Evolutionary conservation across 2,797 vertebrate genomes (phyloP), one percentile per base, ranked within the genome.

Genomic region (Eulemur rubriventer): DNA sequence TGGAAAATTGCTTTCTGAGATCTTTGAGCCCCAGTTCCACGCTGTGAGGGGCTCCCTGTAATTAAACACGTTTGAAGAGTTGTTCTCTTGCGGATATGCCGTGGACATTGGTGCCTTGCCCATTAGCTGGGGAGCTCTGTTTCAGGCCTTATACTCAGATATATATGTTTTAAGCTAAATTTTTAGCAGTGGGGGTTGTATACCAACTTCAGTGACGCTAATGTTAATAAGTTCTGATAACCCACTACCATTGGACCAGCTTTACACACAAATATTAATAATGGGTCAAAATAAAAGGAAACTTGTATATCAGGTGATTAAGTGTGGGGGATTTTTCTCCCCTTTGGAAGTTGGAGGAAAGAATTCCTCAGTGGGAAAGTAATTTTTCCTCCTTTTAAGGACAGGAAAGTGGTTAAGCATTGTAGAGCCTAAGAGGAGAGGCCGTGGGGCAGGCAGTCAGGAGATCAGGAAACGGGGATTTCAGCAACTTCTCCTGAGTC

Each of bases 1-100:
- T 79, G 96, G 95, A 97, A 97, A 96, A 97, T 91, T 96, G 83
- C 91, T 96, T 97, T 97, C 93, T 94, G 95, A 96, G 97, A 92
- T 96, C 83, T 48, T 35, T 7, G n/a, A 75, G 89, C 88, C 61
- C 78, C 17, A 55, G 57, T 95, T 97, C 35, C 94, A 87, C 33
- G 88, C 96, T 84, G 0, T 78, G 89, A 97, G 97, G 97, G 97
- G 75, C 88, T 94, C 38, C 35, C 1, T 13, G 87, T 97, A 89
- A 89, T 97, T 97, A 96, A 98, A 97, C 28, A 97, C 57, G 9
- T 97, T 97, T 96, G 94, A 96, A 95, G 84, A 97, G 35, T 80
- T 94, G 38, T 28, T 93, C 91, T 95, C 67, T 97, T 96, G 93
- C 2, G 4, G 38, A 18, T 41, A 41, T 67, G 70, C 84, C 30